phyloP scores from a whole-genome alignment of 2,888 invertebrate genomes.

The Dione juno region DNA sequence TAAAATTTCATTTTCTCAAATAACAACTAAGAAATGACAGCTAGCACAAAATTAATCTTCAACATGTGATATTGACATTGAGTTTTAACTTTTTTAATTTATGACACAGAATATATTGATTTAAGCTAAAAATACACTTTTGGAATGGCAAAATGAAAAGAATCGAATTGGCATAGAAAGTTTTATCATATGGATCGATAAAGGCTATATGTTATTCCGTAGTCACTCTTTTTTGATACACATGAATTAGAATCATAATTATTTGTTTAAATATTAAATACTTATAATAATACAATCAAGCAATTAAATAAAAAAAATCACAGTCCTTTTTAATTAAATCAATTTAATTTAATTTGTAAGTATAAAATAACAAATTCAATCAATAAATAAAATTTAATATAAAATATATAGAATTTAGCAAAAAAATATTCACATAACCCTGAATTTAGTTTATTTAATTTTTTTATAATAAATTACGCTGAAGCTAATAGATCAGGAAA shows the following conservation, averaged over 20 bases:
- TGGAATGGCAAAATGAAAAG: too few species aligned
- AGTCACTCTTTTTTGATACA: too few species aligned
- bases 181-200: too few species aligned
- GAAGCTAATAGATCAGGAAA: constrained; percentile 58
- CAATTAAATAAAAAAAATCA: neutral
- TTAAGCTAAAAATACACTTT: neutral
- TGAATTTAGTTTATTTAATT: neutral
- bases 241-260: too few species aligned
- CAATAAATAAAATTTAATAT: constrained; percentile 19
- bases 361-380: constrained; percentile 12
- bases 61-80: constrained; percentile 25
- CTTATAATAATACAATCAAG: neutral
- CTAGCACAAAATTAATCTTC: too few species aligned
- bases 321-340: neutral
- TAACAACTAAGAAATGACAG: too few species aligned
- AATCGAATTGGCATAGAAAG: too few species aligned
- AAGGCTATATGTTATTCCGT: too few species aligned
- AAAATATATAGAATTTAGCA: constrained; percentile 17
- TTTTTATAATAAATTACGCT: neutral
- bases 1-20: too few species aligned
- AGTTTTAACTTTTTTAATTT: neutral
- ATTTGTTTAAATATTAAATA: too few species aligned
- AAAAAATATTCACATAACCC: neutral
- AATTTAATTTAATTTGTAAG: neutral
- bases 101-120: neutral